Conservation (phyloP, 2,113 vertebrate genomes). For the Tragulus kanchil region DNA sequence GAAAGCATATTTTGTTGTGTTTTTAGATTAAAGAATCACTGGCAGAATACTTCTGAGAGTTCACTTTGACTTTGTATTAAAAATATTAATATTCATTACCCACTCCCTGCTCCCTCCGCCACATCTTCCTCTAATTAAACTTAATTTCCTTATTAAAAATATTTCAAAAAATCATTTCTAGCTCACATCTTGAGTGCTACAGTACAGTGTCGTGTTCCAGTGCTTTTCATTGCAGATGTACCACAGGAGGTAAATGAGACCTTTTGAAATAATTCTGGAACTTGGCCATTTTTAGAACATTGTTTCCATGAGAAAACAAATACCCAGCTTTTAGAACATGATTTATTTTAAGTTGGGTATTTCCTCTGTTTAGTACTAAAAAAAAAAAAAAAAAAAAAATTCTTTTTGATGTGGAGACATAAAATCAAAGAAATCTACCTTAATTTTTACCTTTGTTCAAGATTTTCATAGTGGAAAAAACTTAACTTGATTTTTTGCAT, state of each 20-base stretch:
- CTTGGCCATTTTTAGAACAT: conserved; percentile 59
- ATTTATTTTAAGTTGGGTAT: conserved; percentile 71
- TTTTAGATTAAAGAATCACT: neutral
- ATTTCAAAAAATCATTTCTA: neutral
- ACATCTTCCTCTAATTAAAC: neutral
- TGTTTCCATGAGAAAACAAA: conserved; percentile 70
- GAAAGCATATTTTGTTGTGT: neutral
- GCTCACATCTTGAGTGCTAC: neutral
- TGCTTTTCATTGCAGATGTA: neutral
- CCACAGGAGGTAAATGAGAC: conserved; percentile 3
- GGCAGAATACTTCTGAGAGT: neutral
- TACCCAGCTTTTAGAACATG: conserved; percentile 58
- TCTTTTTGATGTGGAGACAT: conserved; percentile 64
- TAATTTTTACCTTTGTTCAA: conserved; percentile 26
- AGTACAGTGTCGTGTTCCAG: neutral
- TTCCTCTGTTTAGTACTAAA: conserved; percentile 54
- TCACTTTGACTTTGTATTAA: neutral
- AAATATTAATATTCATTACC: neutral
- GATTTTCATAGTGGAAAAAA: conserved; percentile 28
- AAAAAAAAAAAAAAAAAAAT: conserved; percentile 18
- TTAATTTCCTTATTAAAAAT: conserved; percentile 34
- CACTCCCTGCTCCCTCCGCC: neutral
- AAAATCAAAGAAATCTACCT: conserved; percentile 36
- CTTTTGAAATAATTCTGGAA: conserved; percentile 69
- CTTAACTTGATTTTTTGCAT: neutral